These are phyloP conservation scores for Daptonema setosum DNA, from an alignment of 2,888 invertebrate species.

Conservation along the genomic window DNA sequence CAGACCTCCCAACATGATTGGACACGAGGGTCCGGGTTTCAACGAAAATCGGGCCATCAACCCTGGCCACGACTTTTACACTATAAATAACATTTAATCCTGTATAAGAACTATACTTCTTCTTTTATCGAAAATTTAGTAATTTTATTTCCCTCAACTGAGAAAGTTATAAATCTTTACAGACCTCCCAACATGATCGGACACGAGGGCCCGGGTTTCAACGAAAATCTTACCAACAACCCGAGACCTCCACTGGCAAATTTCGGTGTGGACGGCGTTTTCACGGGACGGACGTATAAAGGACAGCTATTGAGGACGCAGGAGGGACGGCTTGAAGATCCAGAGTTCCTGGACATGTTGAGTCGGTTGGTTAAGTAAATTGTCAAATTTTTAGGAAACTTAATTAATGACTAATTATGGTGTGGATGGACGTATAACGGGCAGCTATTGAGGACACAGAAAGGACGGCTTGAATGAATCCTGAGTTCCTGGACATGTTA, in stretches of 20 bases:
- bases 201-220: not conserved
- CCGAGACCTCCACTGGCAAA: not conserved
- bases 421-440: no score
- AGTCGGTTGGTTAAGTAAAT: not conserved
- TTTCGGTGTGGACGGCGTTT: not conserved
- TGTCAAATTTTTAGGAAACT: not conserved
- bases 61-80: no score
- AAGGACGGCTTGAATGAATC: not conserved
- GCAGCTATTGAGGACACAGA: not conserved
- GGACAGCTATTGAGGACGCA: constrained; percentile 1
- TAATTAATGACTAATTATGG: not conserved
- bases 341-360: not conserved
- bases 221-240: no score
- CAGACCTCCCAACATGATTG: not conserved
- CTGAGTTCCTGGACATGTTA: not conserved
- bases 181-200: not conserved
- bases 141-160: no score
- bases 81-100: no score
- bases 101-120: no score
- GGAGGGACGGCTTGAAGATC: not conserved
- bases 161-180: not conserved
- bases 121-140: no score
- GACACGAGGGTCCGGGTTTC: not conserved
- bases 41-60: no score
- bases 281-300: not conserved